Evolutionary conservation across 1,140 invertebrate genomes (phyloP).

Genomic region (Drosophila santomea): DNA sequence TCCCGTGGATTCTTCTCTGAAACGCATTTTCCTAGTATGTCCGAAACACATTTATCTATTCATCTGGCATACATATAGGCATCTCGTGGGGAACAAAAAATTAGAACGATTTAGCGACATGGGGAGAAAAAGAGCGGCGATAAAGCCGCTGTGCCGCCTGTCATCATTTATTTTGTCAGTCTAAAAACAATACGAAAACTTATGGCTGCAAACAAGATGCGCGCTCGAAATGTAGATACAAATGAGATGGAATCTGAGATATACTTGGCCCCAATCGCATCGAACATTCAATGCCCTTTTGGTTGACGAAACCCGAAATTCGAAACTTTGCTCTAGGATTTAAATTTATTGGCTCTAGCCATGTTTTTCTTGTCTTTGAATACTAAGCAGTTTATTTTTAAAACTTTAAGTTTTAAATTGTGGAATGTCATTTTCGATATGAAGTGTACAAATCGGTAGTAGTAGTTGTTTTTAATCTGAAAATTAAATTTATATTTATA

Average conservation of each 20-base stretch:
- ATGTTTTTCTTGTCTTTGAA: too few relatives aligned
- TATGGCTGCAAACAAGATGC: conserved; percentile 77
- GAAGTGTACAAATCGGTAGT: too few relatives aligned
- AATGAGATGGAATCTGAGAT: conserved; percentile 60
- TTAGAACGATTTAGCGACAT: conserved; percentile 77
- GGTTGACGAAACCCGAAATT: neutral
- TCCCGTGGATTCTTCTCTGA: conserved; percentile 27
- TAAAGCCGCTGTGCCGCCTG: conserved; percentile 74
- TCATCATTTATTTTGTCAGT: conserved; percentile 82
- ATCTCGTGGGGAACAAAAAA: conserved; percentile 68
- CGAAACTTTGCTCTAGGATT: conserved; percentile 11
- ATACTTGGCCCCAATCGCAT: conserved; percentile 18
- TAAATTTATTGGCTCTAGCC: conserved; percentile 18
- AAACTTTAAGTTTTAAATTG: too few relatives aligned
- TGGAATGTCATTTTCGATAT: too few relatives aligned
- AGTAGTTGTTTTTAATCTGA: too few relatives aligned
- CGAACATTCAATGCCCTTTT: conserved; percentile 60
- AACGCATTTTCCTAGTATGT: conserved; percentile 54
- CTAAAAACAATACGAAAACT: conserved; percentile 79
- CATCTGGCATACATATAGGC: conserved; percentile 51
- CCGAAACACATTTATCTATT: conserved; percentile 54
- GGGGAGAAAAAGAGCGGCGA: conserved; percentile 43
- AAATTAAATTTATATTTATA: neutral
- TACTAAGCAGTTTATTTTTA: too few relatives aligned
- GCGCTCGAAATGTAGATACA: conserved; percentile 67